Evolutionary conservation across 2,888 invertebrate genomes (phyloP).

Genomic region (Ypsolopha scabrella): DNA sequence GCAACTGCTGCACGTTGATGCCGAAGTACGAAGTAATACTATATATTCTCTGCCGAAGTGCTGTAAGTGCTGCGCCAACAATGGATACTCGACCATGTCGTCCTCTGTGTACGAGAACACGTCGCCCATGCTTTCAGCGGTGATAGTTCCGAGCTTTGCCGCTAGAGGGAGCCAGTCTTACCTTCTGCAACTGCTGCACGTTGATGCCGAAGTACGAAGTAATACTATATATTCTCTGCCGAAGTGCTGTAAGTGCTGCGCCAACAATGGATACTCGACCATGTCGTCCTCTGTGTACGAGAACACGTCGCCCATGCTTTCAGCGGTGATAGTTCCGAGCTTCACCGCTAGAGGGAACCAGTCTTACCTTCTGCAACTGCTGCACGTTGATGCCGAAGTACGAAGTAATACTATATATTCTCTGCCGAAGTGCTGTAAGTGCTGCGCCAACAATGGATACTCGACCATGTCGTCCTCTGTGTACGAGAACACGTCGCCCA

Average conservation of each 20-base stretch:
- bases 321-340: slow-evolving; percentile 96
- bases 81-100: slow-evolving; percentile 96
- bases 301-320: slow-evolving; percentile 95
- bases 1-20: slow-evolving; percentile 91
- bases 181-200: slow-evolving; percentile 91
- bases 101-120: slow-evolving; percentile 98
- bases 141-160: not conserved
- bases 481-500: slow-evolving; percentile 97
- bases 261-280: slow-evolving; percentile 92
- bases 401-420: no score
- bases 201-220: no score
- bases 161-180: slow-evolving; percentile 19
- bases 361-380: slow-evolving; percentile 87
- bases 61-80: slow-evolving; percentile 86
- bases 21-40: no score
- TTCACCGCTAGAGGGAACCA: slow-evolving; percentile 96
- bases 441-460: slow-evolving; percentile 87
- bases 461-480: slow-evolving; percentile 98
- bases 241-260: slow-evolving; percentile 92
- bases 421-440: slow-evolving; percentile 96
- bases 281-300: slow-evolving; percentile 98
- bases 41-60: slow-evolving; percentile 97
- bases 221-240: slow-evolving; percentile 96
- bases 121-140: slow-evolving; percentile 84
- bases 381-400: slow-evolving; percentile 96